These are phyloP conservation scores for Morinoia aosen DNA, from an alignment of 2,888 invertebrate species.

Conservation along the genomic window DNA sequence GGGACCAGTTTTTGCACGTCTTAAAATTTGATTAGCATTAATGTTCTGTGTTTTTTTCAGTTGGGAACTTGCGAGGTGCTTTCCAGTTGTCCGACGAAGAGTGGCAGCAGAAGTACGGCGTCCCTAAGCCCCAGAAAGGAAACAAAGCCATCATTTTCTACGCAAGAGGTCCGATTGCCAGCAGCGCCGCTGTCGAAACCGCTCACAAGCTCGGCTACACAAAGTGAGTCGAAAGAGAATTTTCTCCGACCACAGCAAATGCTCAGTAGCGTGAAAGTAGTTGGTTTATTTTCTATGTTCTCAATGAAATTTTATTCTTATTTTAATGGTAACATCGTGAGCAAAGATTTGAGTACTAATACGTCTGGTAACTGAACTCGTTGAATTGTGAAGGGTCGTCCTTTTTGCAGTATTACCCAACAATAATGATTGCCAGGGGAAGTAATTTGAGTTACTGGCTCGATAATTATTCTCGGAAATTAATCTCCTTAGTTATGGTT, in stretches of 20 bases:
- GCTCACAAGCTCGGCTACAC: conserved; percentile 65
- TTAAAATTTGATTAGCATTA: not conserved
- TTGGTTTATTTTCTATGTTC: not conserved
- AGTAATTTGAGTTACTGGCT: too few species aligned
- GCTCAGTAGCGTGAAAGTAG: too few species aligned
- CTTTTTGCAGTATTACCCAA: too few species aligned
- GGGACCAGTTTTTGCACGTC: not conserved
- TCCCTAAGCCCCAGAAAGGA: conserved; percentile 59
- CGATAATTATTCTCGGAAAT: too few species aligned
- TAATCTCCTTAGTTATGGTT: too few species aligned
- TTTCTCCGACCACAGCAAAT: not conserved
- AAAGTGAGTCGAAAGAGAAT: conserved; percentile 44
- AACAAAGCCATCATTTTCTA: conserved; percentile 64
- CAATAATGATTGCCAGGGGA: too few species aligned
- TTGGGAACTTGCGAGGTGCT: conserved; percentile 64
- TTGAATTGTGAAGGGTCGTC: too few species aligned
- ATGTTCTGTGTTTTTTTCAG: conserved; percentile 51
- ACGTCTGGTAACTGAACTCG: too few species aligned
- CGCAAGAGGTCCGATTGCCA: conserved; percentile 66
- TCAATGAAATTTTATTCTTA: not conserved
- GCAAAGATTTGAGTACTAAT: not conserved
- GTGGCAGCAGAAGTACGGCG: conserved; percentile 59
- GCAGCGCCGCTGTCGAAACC: conserved; percentile 66
- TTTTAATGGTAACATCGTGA: not conserved
- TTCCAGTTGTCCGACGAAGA: conserved; percentile 63